Evolutionary conservation across 2,797 vertebrate species (phyloP).

Genomic region (Champsocephalus gunnari): DNA sequence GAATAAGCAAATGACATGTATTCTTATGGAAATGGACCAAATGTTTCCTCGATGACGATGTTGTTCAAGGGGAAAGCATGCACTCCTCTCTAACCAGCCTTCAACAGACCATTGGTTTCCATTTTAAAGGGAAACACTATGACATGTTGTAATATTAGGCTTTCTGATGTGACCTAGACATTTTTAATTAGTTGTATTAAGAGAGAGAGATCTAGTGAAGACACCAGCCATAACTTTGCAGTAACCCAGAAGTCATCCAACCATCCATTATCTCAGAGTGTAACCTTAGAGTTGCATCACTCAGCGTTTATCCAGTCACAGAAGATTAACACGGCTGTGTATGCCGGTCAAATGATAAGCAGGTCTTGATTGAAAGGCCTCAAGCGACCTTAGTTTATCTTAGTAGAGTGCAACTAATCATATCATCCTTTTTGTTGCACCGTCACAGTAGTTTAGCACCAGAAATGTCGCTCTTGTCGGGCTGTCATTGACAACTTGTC

Average conservation of each 20-base stretch:
- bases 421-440: conserved; percentile 27
- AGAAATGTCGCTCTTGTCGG: background rate
- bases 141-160: too few relatives aligned
- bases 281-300: conserved; percentile 36
- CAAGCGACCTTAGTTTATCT: conserved; percentile 34
- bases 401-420: conserved; percentile 52
- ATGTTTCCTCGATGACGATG: background rate
- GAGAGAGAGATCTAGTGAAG: background rate
- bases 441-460: conserved; percentile 45
- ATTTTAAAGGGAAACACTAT: background rate
- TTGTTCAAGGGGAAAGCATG: background rate
- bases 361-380: conserved; percentile 48
- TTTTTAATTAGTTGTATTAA: background rate
- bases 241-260: conserved; percentile 7
- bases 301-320: conserved; percentile 42
- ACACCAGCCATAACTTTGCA: background rate
- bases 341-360: conserved; percentile 43
- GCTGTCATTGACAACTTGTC: conserved; percentile 61
- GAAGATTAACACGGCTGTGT: conserved; percentile 49
- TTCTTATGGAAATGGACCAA: background rate
- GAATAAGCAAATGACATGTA: background rate
- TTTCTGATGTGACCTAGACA: background rate
- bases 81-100: background rate
- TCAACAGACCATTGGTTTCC: background rate
- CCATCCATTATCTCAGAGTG: conserved; percentile 11